Evolutionary conservation across 53 echinoderm and acorn worm genomes (phyloP).

Genomic region (Pentamera pediparva): DNA sequence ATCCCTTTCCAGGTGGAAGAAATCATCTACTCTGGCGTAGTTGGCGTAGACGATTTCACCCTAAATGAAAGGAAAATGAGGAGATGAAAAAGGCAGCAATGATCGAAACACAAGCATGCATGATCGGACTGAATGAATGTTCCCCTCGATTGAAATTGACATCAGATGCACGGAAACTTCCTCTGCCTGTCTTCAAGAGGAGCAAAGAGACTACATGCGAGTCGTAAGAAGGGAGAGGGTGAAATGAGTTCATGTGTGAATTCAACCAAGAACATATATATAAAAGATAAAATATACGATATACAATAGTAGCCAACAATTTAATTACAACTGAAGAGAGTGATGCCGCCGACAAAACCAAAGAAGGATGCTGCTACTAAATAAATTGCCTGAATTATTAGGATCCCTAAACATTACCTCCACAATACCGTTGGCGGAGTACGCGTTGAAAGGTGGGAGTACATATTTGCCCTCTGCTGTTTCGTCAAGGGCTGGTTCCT

Average conservation of each 20-base stretch:
- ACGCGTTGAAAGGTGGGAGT: conserved; percentile 88
- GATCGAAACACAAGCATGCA: not conserved
- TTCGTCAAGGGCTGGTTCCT: conserved; percentile 63
- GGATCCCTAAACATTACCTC: conserved; percentile 35
- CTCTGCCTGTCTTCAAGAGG: too few species aligned
- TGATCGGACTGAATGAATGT: not conserved
- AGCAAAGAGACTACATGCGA: too few species aligned
- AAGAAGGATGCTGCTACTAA: too few species aligned
- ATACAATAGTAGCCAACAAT: too few species aligned
- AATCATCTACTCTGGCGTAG: conserved; percentile 80
- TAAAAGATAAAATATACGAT: too few species aligned
- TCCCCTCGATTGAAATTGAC: too few species aligned
- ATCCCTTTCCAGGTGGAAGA: conserved; percentile 54
- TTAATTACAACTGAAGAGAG: too few species aligned
- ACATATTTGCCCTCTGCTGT: conserved; percentile 44
- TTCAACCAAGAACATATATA: too few species aligned
- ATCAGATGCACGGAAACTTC: too few species aligned
- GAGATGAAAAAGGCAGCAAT: not conserved
- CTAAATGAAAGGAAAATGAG: conserved; percentile 25
- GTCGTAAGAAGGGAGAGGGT: too few species aligned
- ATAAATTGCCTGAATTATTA: not conserved
- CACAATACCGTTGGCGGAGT: conserved; percentile 62
- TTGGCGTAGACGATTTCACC: conserved; percentile 94
- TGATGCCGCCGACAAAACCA: too few species aligned
- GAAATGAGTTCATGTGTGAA: too few species aligned